Evolutionary conservation across 2,113 vertebrate genomes (phyloP).

Genomic region (Eublepharis macularius): DNA sequence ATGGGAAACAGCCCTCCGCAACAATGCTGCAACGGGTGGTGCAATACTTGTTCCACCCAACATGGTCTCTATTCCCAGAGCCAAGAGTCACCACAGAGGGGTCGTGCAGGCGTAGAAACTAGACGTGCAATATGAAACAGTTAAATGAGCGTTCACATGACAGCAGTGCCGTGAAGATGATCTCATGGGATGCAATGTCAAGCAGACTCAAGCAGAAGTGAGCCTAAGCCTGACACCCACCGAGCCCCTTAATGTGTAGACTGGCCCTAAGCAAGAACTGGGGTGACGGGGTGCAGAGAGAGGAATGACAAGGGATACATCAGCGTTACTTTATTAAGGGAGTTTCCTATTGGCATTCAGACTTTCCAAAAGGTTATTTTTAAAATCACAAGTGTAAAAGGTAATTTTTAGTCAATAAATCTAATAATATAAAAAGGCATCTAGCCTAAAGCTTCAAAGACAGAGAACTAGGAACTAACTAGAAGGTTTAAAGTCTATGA

Average conservation of each 20-base stretch:
- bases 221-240: not conserved
- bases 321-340: conserved; percentile 39
- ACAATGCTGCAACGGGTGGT: not conserved
- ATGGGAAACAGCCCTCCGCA: not conserved
- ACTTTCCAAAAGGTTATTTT: conserved; percentile 29
- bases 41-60: not conserved
- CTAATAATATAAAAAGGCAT: conserved; percentile 22
- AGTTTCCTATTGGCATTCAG: conserved; percentile 19
- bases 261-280: not conserved
- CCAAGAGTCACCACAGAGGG: not conserved
- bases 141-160: not conserved
- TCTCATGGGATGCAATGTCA: not conserved
- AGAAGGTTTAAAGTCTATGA: conserved; percentile 34
- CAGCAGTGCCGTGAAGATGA: not conserved
- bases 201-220: not conserved
- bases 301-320: not conserved
- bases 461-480: conserved; percentile 50
- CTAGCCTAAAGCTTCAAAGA: conserved; percentile 50
- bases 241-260: not conserved
- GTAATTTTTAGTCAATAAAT: conserved; percentile 2
- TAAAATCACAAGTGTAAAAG: conserved; percentile 20
- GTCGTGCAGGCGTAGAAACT: not conserved
- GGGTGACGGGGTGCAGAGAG: not conserved
- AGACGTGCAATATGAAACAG: not conserved
- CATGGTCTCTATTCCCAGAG: not conserved